Evolutionary conservation across 2,797 vertebrate species (phyloP).

Genomic region (Dicrostonyx torquatus): DNA sequence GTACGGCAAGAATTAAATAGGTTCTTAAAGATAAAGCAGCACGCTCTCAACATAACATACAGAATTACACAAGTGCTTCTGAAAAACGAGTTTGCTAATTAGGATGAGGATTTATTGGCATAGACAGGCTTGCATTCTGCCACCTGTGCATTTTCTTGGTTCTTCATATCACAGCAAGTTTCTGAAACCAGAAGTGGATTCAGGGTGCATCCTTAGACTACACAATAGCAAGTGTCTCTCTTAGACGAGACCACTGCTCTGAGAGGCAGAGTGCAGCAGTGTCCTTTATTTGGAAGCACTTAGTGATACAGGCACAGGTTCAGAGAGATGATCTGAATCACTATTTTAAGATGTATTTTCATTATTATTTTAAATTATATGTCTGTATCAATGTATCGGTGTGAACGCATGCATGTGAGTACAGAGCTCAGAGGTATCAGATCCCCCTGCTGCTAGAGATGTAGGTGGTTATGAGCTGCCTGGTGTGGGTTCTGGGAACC

Average conservation of each 20-base stretch:
- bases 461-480: neutral
- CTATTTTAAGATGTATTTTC: conserved; percentile 7
- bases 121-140: neutral
- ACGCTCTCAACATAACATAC: neutral
- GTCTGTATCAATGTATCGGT: neutral
- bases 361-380: neutral
- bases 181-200: neutral
- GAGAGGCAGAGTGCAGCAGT: neutral
- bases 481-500: neutral
- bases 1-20: conserved; percentile 52
- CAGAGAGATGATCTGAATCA: neutral
- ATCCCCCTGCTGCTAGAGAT: neutral
- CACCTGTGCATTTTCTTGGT: neutral
- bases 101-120: neutral
- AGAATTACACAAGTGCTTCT: neutral
- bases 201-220: neutral
- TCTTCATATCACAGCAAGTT: neutral
- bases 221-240: neutral
- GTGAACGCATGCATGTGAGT: neutral
- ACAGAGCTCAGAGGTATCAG: neutral
- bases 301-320: neutral
- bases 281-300: conserved; percentile 30
- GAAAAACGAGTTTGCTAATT: neutral
- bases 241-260: neutral
- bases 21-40: neutral